phyloP scores from a whole-genome alignment of 2,888 invertebrate species.

The Troglohyphantes excavatus region DNA sequence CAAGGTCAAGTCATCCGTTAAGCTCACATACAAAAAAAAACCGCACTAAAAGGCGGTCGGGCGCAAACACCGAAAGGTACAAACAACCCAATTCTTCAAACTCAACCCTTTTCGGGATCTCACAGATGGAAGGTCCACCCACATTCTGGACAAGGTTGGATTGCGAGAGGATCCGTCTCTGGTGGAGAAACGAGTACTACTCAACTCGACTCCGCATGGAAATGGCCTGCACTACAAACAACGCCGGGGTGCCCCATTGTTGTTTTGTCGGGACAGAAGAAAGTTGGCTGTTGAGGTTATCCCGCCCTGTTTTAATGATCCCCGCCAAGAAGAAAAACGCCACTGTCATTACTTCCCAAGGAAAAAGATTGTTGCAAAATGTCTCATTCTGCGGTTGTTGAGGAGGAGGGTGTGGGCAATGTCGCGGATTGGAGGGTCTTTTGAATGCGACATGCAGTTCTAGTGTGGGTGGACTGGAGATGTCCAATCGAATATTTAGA shows the following conservation, averaged over 20 bases:
- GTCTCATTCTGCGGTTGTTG: background rate
- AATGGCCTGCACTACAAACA: constrained; percentile 26
- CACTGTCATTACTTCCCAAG: constrained; percentile 5
- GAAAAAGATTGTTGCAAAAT: background rate
- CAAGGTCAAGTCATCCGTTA: background rate
- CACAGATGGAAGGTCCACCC: background rate
- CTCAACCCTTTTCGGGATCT: background rate
- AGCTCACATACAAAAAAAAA: background rate
- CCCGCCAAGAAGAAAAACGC: background rate
- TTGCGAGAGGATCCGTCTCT: constrained; percentile 30
- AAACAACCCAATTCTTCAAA: background rate
- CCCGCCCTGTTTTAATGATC: constrained; percentile 71
- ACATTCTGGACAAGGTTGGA: constrained; percentile 61
- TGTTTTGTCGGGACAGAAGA: constrained; percentile 17
- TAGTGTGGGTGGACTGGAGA: too few relatives aligned
- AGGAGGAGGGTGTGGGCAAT: background rate
- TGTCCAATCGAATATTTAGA: too few relatives aligned
- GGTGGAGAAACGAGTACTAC: background rate
- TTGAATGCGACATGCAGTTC: too few relatives aligned
- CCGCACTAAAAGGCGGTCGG: background rate
- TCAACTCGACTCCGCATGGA: constrained; percentile 57
- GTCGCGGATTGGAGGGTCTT: too few relatives aligned
- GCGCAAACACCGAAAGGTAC: background rate
- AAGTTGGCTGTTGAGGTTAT: constrained; percentile 9
- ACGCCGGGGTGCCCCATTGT: constrained; percentile 60